Evolutionary conservation across 2,113 vertebrate species (phyloP), one percentile per base, ranked within the genome.

Genomic region (Megaptera novaeangliae): DNA sequence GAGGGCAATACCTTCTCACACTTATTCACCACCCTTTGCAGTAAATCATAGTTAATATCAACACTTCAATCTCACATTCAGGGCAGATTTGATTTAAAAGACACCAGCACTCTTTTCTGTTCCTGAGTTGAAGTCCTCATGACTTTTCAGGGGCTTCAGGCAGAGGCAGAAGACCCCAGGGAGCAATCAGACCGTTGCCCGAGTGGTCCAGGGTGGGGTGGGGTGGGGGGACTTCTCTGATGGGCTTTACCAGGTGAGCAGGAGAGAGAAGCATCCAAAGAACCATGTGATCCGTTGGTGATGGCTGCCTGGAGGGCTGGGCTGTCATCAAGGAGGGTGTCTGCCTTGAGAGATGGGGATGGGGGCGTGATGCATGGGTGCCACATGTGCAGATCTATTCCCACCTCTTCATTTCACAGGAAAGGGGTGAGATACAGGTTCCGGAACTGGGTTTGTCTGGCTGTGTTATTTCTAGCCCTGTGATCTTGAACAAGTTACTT

Each of bases 201-300:
- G 1, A 0, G 25, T 2, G 23, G 25, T 44, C 31, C 5, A 1
- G 77, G 84, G 49, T 1, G 10, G 7, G 0, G 49, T 31, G 2
- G n/a, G 85, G 5, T 31, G 18, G 8, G 8, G 8, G 5, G 63
- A 2, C 10, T 20, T 39, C 27, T 13, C 13, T 10, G 14, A 0
- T 2, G 72, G 36, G 41, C 52, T 57, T 25, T 61, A 34, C 17
- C 1, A 8, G 69, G 25, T 15, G 15, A 31, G 21, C 1, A 6
- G 57, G 55, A 20, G 69, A 15, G 18, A 46, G 13, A 5, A 2
- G 36, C 12, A 1, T 7, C 7, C 15, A 8, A 3, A 15, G 6
- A 23, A 13, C 64, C 0, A 20, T 5, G 2, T 10, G 44, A 8
- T 2, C 8, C 36, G 0, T 20, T 25, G 61, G 31, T 5, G 0